These are phyloP conservation scores for Arion vulgaris DNA, from an alignment of 1,140 invertebrate genomes.

Conservation along the genomic window DNA sequence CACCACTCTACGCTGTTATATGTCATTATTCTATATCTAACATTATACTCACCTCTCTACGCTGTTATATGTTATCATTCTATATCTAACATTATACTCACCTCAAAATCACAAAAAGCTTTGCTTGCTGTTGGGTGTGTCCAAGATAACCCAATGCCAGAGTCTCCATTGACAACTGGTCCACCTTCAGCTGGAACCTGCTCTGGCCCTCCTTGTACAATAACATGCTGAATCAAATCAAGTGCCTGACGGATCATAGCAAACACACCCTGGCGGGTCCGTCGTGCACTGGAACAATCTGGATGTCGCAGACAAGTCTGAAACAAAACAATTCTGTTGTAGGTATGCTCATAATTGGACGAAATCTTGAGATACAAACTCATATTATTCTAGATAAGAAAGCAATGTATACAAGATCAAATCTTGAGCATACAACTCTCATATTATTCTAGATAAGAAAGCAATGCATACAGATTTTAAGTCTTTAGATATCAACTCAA, in stretches of 20 bases:
- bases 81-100: conserved; percentile 47
- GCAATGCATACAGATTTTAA: no score
- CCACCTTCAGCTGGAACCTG: conserved; percentile 72
- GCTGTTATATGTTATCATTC: no score
- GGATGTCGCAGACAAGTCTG: conserved; percentile 92
- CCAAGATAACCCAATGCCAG: conserved; percentile 63
- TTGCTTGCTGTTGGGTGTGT: conserved; percentile 81
- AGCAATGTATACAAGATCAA: no score
- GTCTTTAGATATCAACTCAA: no score
- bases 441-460: no score
- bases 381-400: no score
- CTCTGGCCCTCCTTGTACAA: conserved; percentile 78
- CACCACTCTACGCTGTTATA: no score
- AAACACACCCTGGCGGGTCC: conserved; percentile 94
- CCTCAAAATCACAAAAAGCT: conserved; percentile 85
- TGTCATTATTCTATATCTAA: no score
- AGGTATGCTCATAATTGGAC: no score
- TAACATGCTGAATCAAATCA: conserved; percentile 97
- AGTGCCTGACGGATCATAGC: conserved; percentile 91
- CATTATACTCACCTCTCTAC: no score
- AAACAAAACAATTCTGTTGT: conserved; percentile 41
- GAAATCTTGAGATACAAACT: no score
- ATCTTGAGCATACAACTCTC: no score
- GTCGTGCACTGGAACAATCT: conserved; percentile 90
- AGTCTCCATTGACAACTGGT: conserved; percentile 66